Percentiles rank a stretch among this genome's conserved stretches.
phyloP scores from a whole-genome alignment of 2,113 vertebrate genomes.

The Salminus brasiliensis region DNA sequence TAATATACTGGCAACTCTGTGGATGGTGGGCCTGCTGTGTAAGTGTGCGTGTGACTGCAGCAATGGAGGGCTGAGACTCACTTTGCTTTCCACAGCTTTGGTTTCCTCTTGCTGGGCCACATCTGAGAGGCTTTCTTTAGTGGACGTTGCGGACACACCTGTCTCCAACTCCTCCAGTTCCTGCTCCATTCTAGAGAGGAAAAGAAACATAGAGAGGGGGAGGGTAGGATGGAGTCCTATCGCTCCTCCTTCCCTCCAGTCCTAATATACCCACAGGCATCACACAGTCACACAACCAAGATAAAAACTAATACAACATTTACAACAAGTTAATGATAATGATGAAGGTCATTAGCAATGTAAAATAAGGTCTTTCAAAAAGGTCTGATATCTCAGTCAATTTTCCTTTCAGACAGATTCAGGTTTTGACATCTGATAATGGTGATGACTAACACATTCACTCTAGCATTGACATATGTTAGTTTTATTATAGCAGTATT shows the following conservation, averaged over 20 bases:
- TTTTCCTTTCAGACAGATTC: no score
- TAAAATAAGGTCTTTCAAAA: no score
- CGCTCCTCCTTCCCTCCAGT: background rate
- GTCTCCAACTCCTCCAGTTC: slow-evolving; percentile 84
- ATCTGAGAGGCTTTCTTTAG: slow-evolving; percentile 72
- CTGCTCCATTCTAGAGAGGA: slow-evolving; percentile 80
- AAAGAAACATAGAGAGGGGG: background rate
- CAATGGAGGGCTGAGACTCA: slow-evolving; percentile 51
- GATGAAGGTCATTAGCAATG: no score
- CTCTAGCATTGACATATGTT: no score
- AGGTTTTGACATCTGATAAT: no score
- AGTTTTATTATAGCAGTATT: no score
- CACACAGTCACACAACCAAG: no score
- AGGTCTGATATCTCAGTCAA: no score
- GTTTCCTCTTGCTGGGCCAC: slow-evolving; percentile 64
- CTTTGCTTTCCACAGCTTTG: slow-evolving; percentile 67
- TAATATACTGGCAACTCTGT: background rate
- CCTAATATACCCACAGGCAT: background rate
- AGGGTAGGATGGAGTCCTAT: background rate
- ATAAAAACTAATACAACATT: no score
- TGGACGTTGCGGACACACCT: slow-evolving; percentile 63
- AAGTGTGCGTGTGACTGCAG: background rate
- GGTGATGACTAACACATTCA: no score
- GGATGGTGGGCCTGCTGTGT: slow-evolving; percentile 19
- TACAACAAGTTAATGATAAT: no score